A percentile compares a stretch with the other conserved stretches of the same genome.
These are phyloP conservation scores for Mellilla xanthometata DNA, from an alignment of 2,888 invertebrate species.

Conservation along the genomic window DNA sequence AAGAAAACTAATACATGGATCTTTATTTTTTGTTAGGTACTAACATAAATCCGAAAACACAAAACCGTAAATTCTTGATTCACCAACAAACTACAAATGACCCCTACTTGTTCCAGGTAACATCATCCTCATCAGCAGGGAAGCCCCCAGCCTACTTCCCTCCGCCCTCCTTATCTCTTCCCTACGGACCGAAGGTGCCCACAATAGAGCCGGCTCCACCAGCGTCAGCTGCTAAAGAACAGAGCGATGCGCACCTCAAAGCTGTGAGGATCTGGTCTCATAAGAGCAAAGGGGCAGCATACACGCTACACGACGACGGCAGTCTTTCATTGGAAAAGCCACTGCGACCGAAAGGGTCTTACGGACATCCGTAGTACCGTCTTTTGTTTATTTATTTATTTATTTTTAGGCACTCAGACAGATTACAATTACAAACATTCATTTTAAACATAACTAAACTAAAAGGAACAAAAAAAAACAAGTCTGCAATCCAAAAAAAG, in stretches of 20 bases:
- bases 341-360: slow-evolving; percentile 28
- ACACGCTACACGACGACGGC: slow-evolving; percentile 69
- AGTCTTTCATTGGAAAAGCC: slow-evolving; percentile 60
- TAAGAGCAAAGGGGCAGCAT: slow-evolving; percentile 66
- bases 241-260: slow-evolving; percentile 72
- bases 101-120: slow-evolving; percentile 52
- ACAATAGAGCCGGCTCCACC: slow-evolving; percentile 59
- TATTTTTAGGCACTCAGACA: too few relatives aligned
- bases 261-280: slow-evolving; percentile 72
- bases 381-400: too few relatives aligned
- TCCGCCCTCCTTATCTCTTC: slow-evolving; percentile 31
- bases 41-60: too few relatives aligned
- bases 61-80: too few relatives aligned
- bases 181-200: slow-evolving; percentile 34
- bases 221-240: slow-evolving; percentile 49
- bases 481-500: too few relatives aligned
- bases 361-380: slow-evolving; percentile 35
- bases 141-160: neutral
- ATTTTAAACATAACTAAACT: too few relatives aligned
- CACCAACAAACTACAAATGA: too few relatives aligned
- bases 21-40: too few relatives aligned
- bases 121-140: slow-evolving; percentile 38
- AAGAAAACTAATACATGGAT: too few relatives aligned
- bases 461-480: too few relatives aligned
- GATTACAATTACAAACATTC: too few relatives aligned